phyloP scores from a whole-genome alignment of 1,140 invertebrate species.

The Hycleus cichorii region DNA sequence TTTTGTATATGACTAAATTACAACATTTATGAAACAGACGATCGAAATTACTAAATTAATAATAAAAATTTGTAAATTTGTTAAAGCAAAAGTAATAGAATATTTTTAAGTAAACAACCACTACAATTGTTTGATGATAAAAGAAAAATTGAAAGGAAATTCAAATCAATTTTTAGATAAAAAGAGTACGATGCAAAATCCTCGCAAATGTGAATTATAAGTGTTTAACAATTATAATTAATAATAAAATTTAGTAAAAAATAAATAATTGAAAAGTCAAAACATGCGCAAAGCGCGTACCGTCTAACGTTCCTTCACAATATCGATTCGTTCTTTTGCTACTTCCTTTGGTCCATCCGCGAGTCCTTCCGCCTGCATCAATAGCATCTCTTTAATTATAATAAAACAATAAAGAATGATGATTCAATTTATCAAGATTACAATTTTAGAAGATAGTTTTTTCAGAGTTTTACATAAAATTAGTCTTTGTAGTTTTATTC shows the following conservation, averaged over 20 bases:
- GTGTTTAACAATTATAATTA: background rate
- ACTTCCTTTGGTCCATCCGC: slow-evolving; percentile 14
- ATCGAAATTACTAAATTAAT: no score
- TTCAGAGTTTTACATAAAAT: no score
- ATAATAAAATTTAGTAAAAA: background rate
- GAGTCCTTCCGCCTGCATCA: slow-evolving; percentile 13
- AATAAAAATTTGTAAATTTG: no score
- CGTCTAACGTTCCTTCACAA: slow-evolving; percentile 13
- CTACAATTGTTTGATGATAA: background rate
- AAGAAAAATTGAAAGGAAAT: background rate
- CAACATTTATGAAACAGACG: no score
- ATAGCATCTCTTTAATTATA: slow-evolving; percentile 7
- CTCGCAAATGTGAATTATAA: background rate
- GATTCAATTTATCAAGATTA: no score
- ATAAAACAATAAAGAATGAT: background rate
- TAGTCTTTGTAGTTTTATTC: no score
- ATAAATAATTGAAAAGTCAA: slow-evolving; percentile 13
- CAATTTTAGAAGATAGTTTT: no score
- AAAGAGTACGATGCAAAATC: background rate
- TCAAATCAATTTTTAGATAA: background rate
- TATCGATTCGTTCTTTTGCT: slow-evolving; percentile 18
- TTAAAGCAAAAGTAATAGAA: no score
- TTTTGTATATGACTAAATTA: no score
- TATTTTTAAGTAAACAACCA: no score
- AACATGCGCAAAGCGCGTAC: slow-evolving; percentile 16